Evolutionary conservation across 2,888 invertebrate genomes (phyloP).

Genomic region (Leucoma salicis): DNA sequence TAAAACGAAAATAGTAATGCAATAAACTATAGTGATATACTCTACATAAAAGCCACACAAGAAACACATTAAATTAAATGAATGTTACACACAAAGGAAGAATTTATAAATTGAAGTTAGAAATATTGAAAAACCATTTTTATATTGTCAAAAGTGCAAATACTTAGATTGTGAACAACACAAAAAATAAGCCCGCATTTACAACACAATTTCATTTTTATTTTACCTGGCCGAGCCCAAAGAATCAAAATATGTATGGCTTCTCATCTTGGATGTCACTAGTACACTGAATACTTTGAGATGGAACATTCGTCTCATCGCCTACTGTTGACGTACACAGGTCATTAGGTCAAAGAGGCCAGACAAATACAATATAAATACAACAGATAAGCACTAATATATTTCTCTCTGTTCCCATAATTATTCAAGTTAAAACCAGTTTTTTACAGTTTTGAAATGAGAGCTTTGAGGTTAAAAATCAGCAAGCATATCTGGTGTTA

Average conservation of each 20-base stretch:
- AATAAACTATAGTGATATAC: too few relatives aligned
- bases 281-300: constrained; percentile 69
- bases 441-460: constrained; percentile 18
- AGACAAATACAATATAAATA: constrained; percentile 30
- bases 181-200: too few relatives aligned
- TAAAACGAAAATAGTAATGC: too few relatives aligned
- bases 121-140: constrained; percentile 7
- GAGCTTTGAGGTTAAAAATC: constrained; percentile 28
- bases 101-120: not conserved
- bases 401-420: constrained; percentile 7
- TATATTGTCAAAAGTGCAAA: constrained; percentile 28
- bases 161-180: not conserved
- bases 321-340: constrained; percentile 76
- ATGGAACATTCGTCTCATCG: constrained; percentile 75
- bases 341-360: constrained; percentile 64
- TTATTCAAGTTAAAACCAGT: constrained; percentile 22
- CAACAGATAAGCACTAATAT: constrained; percentile 21
- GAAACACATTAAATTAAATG: too few relatives aligned
- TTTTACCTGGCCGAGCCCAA: constrained; percentile 77
- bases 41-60: too few relatives aligned
- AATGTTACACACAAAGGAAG: not conserved
- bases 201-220: constrained; percentile 36
- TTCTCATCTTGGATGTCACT: constrained; percentile 77
- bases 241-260: constrained; percentile 74
- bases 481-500: constrained; percentile 16